Conservation (phyloP, 2,888 invertebrate genomes). For the Eucriotettix oculatus region DNA sequence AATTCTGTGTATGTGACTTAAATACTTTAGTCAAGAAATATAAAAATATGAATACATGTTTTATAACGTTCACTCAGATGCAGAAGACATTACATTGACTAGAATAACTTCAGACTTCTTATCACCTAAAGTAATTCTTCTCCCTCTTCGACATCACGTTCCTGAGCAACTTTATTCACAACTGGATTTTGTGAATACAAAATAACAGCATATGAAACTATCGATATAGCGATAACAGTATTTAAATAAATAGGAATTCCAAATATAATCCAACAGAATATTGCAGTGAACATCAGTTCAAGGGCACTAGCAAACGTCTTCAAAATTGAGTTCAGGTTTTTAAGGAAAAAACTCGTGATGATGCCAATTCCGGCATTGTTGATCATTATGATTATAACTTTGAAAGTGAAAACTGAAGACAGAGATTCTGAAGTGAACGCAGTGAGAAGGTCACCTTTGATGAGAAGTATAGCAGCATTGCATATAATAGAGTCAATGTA, state of each 20-base stretch:
- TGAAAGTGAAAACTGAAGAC: conserved; percentile 40
- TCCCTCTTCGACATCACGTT: neutral
- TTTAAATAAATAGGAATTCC: conserved; percentile 67
- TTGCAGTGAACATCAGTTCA: conserved; percentile 77
- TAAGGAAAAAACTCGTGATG: conserved; percentile 83
- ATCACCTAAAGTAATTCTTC: neutral
- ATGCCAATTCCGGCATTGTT: conserved; percentile 88
- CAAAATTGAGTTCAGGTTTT: conserved; percentile 82
- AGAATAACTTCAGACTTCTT: too few relatives aligned
- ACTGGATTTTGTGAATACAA: conserved; percentile 86
- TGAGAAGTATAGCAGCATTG: conserved; percentile 53
- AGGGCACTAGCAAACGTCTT: conserved; percentile 92
- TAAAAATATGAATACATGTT: too few relatives aligned
- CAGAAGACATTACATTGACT: too few relatives aligned
- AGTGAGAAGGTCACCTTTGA: conserved; percentile 43
- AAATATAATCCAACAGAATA: conserved; percentile 73
- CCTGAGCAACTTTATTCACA: conserved; percentile 3
- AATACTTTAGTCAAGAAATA: too few relatives aligned
- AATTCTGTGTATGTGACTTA: too few relatives aligned
- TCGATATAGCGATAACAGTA: conserved; percentile 62
- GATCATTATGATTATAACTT: conserved; percentile 63
- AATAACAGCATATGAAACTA: conserved; percentile 68
- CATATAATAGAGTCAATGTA: conserved; percentile 88
- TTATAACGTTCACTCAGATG: too few relatives aligned
- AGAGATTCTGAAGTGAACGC: conserved; percentile 41